These are phyloP conservation scores for Scolopax rusticola DNA, from an alignment of 2,797 vertebrate species.

Conservation along the genomic window DNA sequence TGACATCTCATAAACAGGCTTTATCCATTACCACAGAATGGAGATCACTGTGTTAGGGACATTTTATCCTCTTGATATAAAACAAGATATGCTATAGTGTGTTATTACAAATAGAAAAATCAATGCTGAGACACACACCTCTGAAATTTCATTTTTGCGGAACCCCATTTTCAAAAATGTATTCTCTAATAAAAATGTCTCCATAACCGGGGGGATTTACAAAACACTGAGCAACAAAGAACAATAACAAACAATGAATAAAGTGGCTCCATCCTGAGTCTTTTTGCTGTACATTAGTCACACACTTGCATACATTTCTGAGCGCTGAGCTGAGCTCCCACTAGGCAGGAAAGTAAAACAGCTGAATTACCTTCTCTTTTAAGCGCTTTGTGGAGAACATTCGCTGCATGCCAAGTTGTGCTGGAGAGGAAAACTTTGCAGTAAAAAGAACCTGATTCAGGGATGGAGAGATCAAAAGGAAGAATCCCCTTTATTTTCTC, in stretches of 20 bases:
- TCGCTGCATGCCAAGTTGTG: conserved; percentile 53
- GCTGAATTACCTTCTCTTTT: conserved; percentile 59
- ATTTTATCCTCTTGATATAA: conserved; percentile 89
- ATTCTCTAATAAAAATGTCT: conserved; percentile 85
- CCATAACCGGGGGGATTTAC: conserved; percentile 79
- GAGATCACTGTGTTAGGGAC: conserved; percentile 85
- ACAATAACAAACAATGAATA: conserved; percentile 77
- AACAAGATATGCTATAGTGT: conserved; percentile 82
- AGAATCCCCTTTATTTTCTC: fast-evolving
- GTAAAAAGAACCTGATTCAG: neutral
- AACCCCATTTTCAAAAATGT: conserved; percentile 81
- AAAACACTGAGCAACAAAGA: conserved; percentile 76
- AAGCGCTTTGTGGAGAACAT: conserved; percentile 36
- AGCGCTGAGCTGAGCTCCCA: neutral
- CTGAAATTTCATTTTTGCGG: conserved; percentile 85
- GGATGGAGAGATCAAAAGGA: neutral
- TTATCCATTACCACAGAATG: conserved; percentile 88
- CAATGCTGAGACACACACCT: conserved; percentile 87
- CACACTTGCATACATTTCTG: conserved; percentile 66
- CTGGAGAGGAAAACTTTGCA: conserved; percentile 46
- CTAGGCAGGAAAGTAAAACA: conserved; percentile 48
- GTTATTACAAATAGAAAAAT: conserved; percentile 90
- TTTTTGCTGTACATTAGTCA: conserved; percentile 63
- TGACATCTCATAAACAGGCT: conserved; percentile 90
- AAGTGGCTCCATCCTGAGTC: conserved; percentile 71